Conservation (phyloP, 2,888 invertebrate genomes). For the Anthophora plumipes region DNA sequence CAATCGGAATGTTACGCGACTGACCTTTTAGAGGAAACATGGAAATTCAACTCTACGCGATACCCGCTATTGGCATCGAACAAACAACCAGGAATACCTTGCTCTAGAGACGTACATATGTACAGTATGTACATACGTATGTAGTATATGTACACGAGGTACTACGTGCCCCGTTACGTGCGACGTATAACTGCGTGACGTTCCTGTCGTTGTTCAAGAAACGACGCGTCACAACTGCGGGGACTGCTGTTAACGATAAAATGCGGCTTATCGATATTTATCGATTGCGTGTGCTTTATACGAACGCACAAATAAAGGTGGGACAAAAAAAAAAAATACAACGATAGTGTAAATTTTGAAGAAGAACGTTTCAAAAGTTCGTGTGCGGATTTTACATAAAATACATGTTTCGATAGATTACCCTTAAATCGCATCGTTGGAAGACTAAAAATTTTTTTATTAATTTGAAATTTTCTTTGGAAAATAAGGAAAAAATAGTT, state of each 20-base stretch:
- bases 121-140: too few species aligned
- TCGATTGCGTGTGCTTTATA: background rate
- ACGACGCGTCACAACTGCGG: background rate
- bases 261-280: background rate
- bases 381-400: too few species aligned
- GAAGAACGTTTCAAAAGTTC: background rate
- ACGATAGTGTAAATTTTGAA: background rate
- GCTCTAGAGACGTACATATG: conserved; percentile 41
- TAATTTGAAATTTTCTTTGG: too few species aligned
- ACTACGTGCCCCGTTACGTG: background rate
- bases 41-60: conserved; percentile 46
- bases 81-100: conserved; percentile 61
- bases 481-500: too few species aligned
- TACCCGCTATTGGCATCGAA: conserved; percentile 56
- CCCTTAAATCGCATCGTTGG: too few species aligned
- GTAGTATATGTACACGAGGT: background rate
- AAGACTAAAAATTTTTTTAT: too few species aligned
- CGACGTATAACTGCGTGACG: background rate
- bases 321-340: too few species aligned
- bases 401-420: too few species aligned
- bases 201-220: conserved; percentile 9
- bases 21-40: conserved; percentile 56
- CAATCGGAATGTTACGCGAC: conserved; percentile 57
- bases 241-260: background rate
- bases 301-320: background rate